phyloP scores from a whole-genome alignment of 2,113 vertebrate genomes.

The Isurus oxyrinchus region DNA sequence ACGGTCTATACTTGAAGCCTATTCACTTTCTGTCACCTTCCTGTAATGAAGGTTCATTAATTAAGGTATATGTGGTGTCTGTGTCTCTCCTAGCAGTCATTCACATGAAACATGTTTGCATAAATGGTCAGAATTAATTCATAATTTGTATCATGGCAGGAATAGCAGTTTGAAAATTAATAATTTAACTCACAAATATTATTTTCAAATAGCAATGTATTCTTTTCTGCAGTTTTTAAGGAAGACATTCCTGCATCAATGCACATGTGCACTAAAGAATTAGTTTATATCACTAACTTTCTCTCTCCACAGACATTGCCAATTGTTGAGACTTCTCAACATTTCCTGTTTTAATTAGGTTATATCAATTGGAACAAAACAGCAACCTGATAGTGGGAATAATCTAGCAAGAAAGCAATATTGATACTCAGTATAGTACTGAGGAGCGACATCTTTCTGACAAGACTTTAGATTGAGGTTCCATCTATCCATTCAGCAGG shows the following conservation, averaged over 20 bases:
- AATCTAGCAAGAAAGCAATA: neutral
- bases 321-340: too few species aligned
- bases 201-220: neutral
- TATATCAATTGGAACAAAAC: neutral
- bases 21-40: neutral
- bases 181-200: neutral
- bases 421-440: neutral
- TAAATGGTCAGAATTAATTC: neutral
- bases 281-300: too few species aligned
- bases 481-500: too few species aligned
- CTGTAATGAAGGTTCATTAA: neutral
- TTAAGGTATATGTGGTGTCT: neutral
- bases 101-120: neutral
- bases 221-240: neutral
- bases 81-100: neutral
- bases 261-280: neutral
- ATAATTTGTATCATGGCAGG: neutral
- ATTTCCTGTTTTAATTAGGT: neutral
- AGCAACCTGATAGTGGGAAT: neutral
- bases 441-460: neutral
- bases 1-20: neutral
- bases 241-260: neutral
- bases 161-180: neutral
- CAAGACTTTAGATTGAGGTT: neutral
- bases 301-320: too few species aligned